Evolutionary conservation across 2,797 vertebrate genomes (phyloP).

Genomic region (Vultur gryphus): DNA sequence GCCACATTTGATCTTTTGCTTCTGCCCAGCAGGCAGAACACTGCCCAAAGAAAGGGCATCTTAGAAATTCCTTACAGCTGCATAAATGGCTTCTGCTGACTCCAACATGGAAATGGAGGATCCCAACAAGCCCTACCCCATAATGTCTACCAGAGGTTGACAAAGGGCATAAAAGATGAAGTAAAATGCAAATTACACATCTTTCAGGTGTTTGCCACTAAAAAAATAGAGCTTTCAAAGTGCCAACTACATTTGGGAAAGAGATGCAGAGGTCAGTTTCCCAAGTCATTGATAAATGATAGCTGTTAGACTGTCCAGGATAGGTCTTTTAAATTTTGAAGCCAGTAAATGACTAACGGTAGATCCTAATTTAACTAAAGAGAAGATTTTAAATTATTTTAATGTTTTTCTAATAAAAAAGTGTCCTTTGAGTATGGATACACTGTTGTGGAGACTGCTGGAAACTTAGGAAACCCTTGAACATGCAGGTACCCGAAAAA

Average conservation of each 20-base stretch:
- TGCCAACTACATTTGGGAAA: not conserved
- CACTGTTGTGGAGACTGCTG: not conserved
- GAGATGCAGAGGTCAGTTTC: not conserved
- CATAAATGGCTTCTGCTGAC: not conserved
- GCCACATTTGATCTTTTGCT: not conserved
- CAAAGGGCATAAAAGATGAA: not conserved
- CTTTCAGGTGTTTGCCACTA: not conserved
- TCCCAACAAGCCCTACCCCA: not conserved
- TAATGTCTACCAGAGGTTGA: not conserved
- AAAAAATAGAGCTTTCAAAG: not conserved
- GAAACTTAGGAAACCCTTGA: not conserved
- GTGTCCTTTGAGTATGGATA: not conserved
- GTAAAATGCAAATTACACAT: not conserved
- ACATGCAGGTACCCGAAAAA: not conserved
- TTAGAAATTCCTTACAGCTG: not conserved
- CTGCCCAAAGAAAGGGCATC: not conserved
- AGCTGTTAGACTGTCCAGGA: not conserved
- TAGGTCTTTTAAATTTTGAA: not conserved
- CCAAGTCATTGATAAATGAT: not conserved
- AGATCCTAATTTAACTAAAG: not conserved
- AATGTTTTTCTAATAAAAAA: not conserved
- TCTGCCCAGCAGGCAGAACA: not conserved
- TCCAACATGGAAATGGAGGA: not conserved
- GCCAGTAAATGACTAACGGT: not conserved
- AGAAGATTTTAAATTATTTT: not conserved